These are phyloP conservation scores for Hephaestus fuliginosus DNA, from an alignment of 2,797 vertebrate genomes.

Conservation along the genomic window DNA sequence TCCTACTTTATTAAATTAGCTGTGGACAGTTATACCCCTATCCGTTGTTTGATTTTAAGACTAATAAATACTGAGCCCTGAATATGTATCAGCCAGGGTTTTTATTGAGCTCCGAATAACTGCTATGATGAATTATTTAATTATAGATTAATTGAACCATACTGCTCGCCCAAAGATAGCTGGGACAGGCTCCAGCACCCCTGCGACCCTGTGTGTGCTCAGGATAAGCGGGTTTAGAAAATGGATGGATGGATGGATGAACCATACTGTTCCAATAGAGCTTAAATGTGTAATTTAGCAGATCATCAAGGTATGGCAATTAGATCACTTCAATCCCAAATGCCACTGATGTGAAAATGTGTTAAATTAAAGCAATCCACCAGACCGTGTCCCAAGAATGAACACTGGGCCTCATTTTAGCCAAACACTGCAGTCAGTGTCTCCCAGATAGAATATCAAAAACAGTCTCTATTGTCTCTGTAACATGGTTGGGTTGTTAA, in stretches of 20 bases:
- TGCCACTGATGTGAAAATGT: conserved; percentile 54
- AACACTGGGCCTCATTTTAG: conserved; percentile 64
- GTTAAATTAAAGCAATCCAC: conserved; percentile 70
- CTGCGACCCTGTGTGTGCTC: too few relatives aligned
- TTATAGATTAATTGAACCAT: conserved; percentile 40
- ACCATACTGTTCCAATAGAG: conserved; percentile 14
- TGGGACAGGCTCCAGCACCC: too few relatives aligned
- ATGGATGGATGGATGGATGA: conserved; percentile 4
- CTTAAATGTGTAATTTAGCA: conserved; percentile 48
- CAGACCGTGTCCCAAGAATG: conserved; percentile 60
- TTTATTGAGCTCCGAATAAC: conserved; percentile 42
- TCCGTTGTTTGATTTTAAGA: conserved; percentile 5
- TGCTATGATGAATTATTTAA: conserved; percentile 27
- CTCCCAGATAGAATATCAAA: conserved; percentile 82
- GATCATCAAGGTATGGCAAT: conserved; percentile 47
- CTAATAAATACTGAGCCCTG: background rate
- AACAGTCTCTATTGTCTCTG: conserved; percentile 77
- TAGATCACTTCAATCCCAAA: conserved; percentile 56
- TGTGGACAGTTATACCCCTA: background rate
- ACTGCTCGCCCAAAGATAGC: background rate
- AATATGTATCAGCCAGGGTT: background rate
- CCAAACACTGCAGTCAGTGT: conserved; percentile 52
- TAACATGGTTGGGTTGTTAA: conserved; percentile 71
- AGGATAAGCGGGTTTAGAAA: too few relatives aligned
- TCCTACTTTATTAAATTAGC: background rate